Conservation (phyloP, 2,113 vertebrate species). For the Toxotes jaculatrix region DNA sequence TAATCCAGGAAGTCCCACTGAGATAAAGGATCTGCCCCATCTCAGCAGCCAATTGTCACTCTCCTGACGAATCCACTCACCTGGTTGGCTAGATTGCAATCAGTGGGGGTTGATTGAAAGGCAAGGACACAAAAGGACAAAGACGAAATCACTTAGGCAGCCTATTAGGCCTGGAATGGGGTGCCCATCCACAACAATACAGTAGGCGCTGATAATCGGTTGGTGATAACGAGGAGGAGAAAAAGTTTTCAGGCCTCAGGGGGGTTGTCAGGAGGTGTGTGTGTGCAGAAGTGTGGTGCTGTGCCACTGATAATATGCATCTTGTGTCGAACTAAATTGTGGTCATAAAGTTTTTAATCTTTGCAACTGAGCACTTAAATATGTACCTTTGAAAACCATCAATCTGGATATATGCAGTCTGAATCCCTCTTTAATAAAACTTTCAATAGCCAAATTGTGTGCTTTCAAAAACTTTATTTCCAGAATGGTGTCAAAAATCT, state of each 20-base stretch:
- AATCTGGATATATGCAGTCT: not conserved
- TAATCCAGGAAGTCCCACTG: constrained; percentile 77
- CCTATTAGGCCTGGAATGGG: constrained; percentile 68
- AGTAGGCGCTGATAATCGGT: constrained; percentile 72
- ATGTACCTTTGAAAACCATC: not conserved
- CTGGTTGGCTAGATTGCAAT: constrained; percentile 82
- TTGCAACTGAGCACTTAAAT: not conserved
- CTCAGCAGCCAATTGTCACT: constrained; percentile 73
- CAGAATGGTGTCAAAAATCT: no score
- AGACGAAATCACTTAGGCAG: constrained; percentile 80
- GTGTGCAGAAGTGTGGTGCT: constrained; percentile 12
- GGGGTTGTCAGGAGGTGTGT: constrained; percentile 42
- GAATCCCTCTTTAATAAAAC: not conserved
- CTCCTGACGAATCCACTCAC: constrained; percentile 79
- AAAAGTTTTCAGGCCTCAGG: constrained; percentile 57
- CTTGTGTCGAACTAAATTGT: constrained; percentile 9
- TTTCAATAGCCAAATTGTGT: not conserved
- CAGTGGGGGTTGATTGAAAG: constrained; percentile 76
- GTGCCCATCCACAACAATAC: constrained; percentile 64
- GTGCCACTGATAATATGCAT: constrained; percentile 12
- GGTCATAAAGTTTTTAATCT: constrained; percentile 8
- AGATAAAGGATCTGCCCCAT: constrained; percentile 75
- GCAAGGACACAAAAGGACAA: constrained; percentile 83
- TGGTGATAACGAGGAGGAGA: constrained; percentile 63
- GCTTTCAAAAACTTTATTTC: no score